Evolutionary conservation across 2,797 vertebrate species (phyloP).

Genomic region (Thamnophis elegans): DNA sequence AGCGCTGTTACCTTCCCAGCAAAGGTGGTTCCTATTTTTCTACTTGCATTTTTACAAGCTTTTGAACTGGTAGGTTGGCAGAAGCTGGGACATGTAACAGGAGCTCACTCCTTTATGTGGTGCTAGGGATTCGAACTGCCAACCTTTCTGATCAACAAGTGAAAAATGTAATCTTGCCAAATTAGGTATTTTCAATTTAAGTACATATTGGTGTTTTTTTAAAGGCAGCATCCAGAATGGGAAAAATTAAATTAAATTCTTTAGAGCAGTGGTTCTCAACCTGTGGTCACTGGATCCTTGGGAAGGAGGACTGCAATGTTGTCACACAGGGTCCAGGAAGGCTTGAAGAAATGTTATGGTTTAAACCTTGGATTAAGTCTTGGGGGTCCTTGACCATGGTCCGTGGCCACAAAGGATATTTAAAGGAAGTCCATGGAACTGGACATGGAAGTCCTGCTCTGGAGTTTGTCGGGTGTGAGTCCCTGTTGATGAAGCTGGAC

Average conservation of each 20-base stretch:
- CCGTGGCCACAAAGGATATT: neutral
- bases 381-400: neutral
- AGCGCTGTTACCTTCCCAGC: too few species aligned
- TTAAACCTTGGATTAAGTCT: neutral
- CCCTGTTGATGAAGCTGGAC: too few species aligned
- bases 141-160: too few species aligned
- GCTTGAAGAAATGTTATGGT: neutral
- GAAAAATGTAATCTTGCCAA: neutral
- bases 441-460: too few species aligned
- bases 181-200: neutral
- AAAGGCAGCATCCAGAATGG: neutral
- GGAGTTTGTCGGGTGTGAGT: too few species aligned
- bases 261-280: neutral
- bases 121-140: too few species aligned
- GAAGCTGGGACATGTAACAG: too few species aligned
- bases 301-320: fast-evolving
- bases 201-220: neutral
- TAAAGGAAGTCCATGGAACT: neutral
- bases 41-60: too few species aligned
- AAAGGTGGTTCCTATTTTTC: too few species aligned
- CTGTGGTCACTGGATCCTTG: neutral
- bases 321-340: neutral
- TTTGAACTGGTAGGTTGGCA: too few species aligned
- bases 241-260: neutral
- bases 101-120: too few species aligned